Evolutionary conservation across 2,797 vertebrate species (phyloP).

Genomic region (Lophotriccus pileatus): DNA sequence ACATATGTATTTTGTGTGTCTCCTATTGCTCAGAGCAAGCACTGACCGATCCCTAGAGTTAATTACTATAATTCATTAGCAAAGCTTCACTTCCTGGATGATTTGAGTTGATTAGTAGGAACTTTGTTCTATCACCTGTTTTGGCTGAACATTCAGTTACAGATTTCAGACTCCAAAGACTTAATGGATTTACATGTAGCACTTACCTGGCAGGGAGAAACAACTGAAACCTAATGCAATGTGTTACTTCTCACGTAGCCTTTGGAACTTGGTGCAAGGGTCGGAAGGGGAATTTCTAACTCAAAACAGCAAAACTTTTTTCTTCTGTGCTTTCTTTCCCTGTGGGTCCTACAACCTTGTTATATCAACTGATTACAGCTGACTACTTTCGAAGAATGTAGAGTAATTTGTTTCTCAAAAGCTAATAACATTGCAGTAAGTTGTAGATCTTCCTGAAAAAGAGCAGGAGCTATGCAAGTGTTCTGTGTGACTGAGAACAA

Average conservation of each 20-base stretch:
- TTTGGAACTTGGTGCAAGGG: neutral
- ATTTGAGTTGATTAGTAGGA: conserved; percentile 15
- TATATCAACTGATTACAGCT: neutral
- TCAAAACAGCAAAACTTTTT: neutral
- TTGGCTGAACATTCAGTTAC: neutral
- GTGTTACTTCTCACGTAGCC: neutral
- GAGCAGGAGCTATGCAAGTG: neutral
- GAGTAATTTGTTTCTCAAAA: neutral
- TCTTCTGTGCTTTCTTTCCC: neutral
- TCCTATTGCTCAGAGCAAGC: neutral
- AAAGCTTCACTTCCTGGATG: conserved; percentile 10
- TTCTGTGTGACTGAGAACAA: neutral
- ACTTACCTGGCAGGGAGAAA: neutral
- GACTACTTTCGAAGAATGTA: neutral
- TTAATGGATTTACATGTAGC: neutral
- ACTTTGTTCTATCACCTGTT: conserved; percentile 17
- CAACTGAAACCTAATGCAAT: neutral
- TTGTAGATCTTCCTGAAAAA: neutral
- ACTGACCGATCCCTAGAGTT: conserved; percentile 1
- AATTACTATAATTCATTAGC: conserved; percentile 31
- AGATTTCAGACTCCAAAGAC: neutral
- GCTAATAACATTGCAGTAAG: neutral
- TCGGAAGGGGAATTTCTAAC: neutral
- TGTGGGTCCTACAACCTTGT: neutral
- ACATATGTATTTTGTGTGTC: neutral